phyloP scores from a whole-genome alignment of 1,140 invertebrate species.

The Drosophila aff. region DNA sequence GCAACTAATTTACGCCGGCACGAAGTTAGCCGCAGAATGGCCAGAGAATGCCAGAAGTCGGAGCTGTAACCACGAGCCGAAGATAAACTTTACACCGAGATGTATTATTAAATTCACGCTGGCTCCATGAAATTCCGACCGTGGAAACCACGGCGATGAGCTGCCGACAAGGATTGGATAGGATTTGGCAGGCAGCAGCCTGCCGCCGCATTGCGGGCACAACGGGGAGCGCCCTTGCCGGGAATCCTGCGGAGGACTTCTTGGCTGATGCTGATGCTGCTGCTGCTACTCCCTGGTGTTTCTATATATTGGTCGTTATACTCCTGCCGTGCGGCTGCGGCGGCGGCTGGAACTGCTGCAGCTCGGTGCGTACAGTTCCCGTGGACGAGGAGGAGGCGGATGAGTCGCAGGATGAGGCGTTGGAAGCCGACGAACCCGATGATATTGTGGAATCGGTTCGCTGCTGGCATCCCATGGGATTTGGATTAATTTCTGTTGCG shows the following conservation, averaged over 20 bases:
- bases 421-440: conserved; percentile 60
- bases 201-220: conserved; percentile 59
- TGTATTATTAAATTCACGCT: conserved; percentile 78
- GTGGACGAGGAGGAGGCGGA: conserved; percentile 73
- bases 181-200: conserved; percentile 49
- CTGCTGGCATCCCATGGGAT: conserved; percentile 30
- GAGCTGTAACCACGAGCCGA: conserved; percentile 33
- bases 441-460: conserved; percentile 68
- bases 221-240: conserved; percentile 16
- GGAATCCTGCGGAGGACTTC: conserved; percentile 18
- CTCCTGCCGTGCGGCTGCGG: conserved; percentile 46
- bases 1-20: conserved; percentile 46
- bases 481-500: conserved; percentile 23
- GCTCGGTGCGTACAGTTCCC: conserved; percentile 80
- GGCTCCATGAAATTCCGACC: conserved; percentile 42
- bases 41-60: conserved; percentile 32
- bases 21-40: conserved; percentile 35
- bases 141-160: conserved; percentile 20
- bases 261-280: conserved; percentile 4
- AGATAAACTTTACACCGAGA: conserved; percentile 74
- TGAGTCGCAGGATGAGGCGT: conserved; percentile 45
- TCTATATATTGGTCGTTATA: conserved; percentile 72
- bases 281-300: conserved; percentile 1
- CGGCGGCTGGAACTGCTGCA: conserved; percentile 66
- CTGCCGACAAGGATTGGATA: conserved; percentile 25